Base-by-base conservation (phyloP, 53 echinoderm and acorn worm genomes). In the Paracentrotus lividus region DNA sequence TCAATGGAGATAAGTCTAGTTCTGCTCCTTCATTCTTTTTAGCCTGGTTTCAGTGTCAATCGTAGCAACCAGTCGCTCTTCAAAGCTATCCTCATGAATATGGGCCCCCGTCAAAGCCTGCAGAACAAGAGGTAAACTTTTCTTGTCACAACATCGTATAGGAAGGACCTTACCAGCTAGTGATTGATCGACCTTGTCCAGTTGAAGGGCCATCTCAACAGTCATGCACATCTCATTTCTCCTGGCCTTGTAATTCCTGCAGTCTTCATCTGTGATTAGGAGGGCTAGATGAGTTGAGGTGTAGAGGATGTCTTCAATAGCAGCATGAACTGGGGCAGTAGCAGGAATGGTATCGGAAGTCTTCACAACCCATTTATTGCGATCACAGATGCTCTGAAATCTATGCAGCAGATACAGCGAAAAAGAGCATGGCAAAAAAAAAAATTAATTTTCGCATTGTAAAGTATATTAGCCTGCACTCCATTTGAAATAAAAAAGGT, bases 181-280 rank as follows among this genome's bases (percentile, higher is more conserved):
- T 3, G 8, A n/a, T 15, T 27, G 26, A 1, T 47, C 10, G 5
- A 10, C 29, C n/a, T 85, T 49, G 0, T 49, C 85, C n/a, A 85
- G n/a, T 13, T 85, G 85, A 2, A 85, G 49, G 5, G 85, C 85
- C 85, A 85, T 85, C 51, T 85, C 85, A 3, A 85, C 85, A 2
- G 85, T 51, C 85, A 85, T 85, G 5, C 14, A 49, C 85, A 85
- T 16, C 29, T 85, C 85, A 1, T 49, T 10, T n/a, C n/a, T n/a
- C n/a, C n/a, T n/a, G n/a, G 47, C 31, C 16, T 49, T 51, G 51
- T 85, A 51, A 7, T 85, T 85, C 3, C 26, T 47, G 51, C 85
- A 85, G 49, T 85, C 85, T 0, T 4, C 31, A 29, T 85, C 85
- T 27, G 85, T 85, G 85, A 85, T 47, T 8, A 85, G n/a, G 49